These are phyloP conservation scores for Burhinus bistriatus DNA, from an alignment of 2,113 vertebrate species.

Conservation along the genomic window DNA sequence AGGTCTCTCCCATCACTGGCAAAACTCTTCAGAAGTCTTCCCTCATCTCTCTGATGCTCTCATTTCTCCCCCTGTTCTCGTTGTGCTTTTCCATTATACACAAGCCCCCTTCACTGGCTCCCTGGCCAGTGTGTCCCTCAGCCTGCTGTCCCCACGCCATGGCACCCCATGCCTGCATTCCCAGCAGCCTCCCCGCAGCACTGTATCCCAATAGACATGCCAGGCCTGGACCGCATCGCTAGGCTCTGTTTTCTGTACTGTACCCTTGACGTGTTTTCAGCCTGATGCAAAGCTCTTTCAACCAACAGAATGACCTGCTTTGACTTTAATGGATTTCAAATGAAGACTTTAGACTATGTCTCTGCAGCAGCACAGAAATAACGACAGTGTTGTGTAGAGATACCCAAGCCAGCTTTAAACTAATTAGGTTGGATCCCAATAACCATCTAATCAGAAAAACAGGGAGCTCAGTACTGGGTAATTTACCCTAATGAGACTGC, in stretches of 20 bases:
- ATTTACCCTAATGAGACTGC: conserved; percentile 41
- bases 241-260: neutral
- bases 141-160: rapidly evolving
- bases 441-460: conserved; percentile 3
- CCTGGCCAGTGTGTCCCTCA: neutral
- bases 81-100: neutral
- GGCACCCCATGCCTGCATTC: neutral
- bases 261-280: conserved; percentile 13
- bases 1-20: neutral
- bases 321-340: conserved; percentile 31
- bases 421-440: conserved; percentile 38
- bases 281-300: conserved; percentile 18
- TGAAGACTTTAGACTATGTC: conserved; percentile 5
- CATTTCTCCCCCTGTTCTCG: neutral
- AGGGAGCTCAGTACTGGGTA: conserved; percentile 1
- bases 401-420: conserved; percentile 31
- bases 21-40: neutral
- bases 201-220: neutral
- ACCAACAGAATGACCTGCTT: conserved; percentile 1
- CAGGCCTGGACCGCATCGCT: neutral
- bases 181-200: neutral
- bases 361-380: conserved; percentile 17
- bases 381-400: neutral
- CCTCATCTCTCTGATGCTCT: neutral
- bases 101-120: neutral